Base-by-base conservation (phyloP, 2,888 invertebrate species). In the Parochlus steinenii region DNA sequence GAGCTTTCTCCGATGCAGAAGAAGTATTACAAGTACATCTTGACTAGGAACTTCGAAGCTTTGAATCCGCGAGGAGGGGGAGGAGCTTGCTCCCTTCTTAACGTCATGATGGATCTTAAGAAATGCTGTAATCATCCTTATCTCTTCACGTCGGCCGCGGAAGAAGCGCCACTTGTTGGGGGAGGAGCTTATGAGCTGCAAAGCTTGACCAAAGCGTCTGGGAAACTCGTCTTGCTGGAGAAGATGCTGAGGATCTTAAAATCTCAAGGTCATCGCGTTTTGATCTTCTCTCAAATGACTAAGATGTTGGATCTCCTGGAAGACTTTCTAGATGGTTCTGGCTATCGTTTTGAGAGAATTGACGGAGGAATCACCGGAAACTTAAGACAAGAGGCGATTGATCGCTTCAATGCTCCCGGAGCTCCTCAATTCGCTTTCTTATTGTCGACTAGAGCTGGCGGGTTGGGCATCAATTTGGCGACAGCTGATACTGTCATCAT, bases 51-150 rank as follows among this genome's bases (percentile, higher is more conserved):
- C 58, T 99, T 86, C 50, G 97, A 97, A 56, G 98, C 97, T 19
- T 62, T 99, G 39, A 97, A 97, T 61, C 81, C 92, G 0, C 90
- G 85, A 60, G 83, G 87, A 39, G 95, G 93, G 36, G 95, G 93
- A 31, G 86, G 86, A 45, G 76, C 85, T 42, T 92, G 95, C 31
- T 97, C 97, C 0, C 62, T 99, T 37, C 69, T 98, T 31, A 99
- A 99, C 55, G 92, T 99, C 27, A 95, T 99, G 86, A 98, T 99
- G 98, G 98, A 99, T 54, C 63, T 99, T 54, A 98, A 98, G 58
- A 99, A 99, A 56, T 98, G 98, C 54, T 98, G 97, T 54, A 99
- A 99, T 55, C 98, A 99, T 62, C 98, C 98, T 0, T 99, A 97
- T 55, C 64, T 99, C 33, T 98, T 99, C 61, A 90, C 95, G 0